Evolutionary conservation across 2,113 vertebrate genomes (phyloP), one percentile per base, ranked within the genome.

Genomic region (Pomatorhinus ruficollis): DNA sequence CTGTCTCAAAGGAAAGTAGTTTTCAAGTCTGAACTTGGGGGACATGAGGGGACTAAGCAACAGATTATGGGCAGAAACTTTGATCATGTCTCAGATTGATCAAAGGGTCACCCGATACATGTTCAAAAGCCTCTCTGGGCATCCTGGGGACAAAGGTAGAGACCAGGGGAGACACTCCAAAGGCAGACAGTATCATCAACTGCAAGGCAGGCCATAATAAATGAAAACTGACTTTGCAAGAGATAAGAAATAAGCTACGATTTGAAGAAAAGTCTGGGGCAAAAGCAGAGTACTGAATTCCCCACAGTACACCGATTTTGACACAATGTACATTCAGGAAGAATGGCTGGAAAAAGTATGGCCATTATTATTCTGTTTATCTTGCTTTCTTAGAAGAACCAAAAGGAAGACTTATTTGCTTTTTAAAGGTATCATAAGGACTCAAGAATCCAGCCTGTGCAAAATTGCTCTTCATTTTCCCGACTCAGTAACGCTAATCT

Each of bases 1-100:
- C 54, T 81, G 59, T 52, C 71, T 95, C 83, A 92, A 86, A 86
- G 50, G 31, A 53, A 86, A 93, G 78, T 10, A 77, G n/a, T 89
- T 89, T 91, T 85, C 66, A 93, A 94, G 93, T 76, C 66, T 89
- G 74, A 91, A 76, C 93, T 2, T 70, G 78, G 74, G 72, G 89
- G 31, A 95, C 70, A 76, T 61, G 35, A 78, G 83, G 33, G 68
- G 68, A 81, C 79, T 72, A 88, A 88, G 79, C 28, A 85, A 84
- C 15, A 83, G 74, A 93, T 77, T 24, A 54, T 2, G 10, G 42
- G 33, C 35, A 93, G 68, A 74, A 90, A 92, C 91, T 96, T 37
- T 68, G 83, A 93, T 92, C 83, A 19, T 24, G 69, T 89, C 86
- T 95, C 89, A 66, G 64, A 92, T 64, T 80, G 94, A 97, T 96